These are phyloP conservation scores for Drosophila diplacantha DNA, from an alignment of 2,888 invertebrate genomes.

Conservation along the genomic window DNA sequence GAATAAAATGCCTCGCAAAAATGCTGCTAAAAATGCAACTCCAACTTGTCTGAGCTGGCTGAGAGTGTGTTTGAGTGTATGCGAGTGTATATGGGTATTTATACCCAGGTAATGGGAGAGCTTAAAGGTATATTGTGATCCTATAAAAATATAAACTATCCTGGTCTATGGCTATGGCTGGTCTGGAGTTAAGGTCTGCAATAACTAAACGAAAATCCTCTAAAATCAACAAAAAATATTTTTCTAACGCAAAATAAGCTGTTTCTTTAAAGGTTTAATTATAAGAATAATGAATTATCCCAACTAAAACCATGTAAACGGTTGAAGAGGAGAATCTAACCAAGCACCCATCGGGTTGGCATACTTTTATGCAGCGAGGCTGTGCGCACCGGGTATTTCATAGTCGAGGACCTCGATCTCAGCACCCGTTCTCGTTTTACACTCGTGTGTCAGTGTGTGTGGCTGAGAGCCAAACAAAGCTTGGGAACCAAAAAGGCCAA, in stretches of 20 bases:
- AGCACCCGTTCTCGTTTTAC: slow-evolving; percentile 2
- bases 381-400: background rate
- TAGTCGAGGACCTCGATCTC: slow-evolving; percentile 1
- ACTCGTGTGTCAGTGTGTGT: slow-evolving; percentile 18
- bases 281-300: background rate
- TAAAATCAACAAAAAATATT: background rate
- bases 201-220: background rate
- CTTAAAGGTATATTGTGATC: background rate
- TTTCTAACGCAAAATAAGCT: background rate
- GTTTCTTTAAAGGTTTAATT: background rate
- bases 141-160: background rate
- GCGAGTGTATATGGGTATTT: slow-evolving; percentile 7
- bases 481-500: slow-evolving; percentile 69
- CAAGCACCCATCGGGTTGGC: too few species aligned
- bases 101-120: background rate
- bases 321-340: background rate
- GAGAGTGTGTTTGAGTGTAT: slow-evolving; percentile 13
- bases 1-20: slow-evolving; percentile 71
- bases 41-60: slow-evolving; percentile 46
- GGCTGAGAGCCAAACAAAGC: slow-evolving; percentile 58
- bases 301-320: background rate
- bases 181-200: rapidly evolving
- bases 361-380: background rate
- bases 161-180: too few species aligned
- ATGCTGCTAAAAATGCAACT: slow-evolving; percentile 72